Conservation (phyloP, 1,140 invertebrate species). For the Drosophila sucinea region DNA sequence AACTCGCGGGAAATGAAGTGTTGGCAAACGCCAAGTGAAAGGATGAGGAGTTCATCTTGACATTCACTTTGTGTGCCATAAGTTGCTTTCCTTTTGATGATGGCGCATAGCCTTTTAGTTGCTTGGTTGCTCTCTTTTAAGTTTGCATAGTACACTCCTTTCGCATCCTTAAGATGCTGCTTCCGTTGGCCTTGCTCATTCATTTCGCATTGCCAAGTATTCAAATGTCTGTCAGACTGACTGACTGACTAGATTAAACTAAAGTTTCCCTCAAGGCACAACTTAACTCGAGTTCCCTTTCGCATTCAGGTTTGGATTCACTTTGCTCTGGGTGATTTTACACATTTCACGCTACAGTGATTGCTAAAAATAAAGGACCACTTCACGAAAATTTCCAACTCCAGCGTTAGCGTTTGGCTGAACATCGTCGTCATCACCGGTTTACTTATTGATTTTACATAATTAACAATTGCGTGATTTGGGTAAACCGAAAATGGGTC, state of each 20-base stretch:
- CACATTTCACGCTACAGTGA: constrained; percentile 48
- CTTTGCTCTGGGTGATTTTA: constrained; percentile 5
- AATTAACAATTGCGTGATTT: constrained; percentile 58
- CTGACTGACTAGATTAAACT: constrained; percentile 46
- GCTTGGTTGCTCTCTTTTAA: constrained; percentile 28
- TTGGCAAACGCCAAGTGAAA: constrained; percentile 18
- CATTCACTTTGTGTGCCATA: constrained; percentile 7
- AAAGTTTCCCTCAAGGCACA: constrained; percentile 34
- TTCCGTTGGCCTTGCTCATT: constrained; percentile 9
- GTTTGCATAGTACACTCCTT: constrained; percentile 1
- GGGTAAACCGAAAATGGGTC: constrained; percentile 45
- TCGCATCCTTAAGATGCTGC: constrained; percentile 5
- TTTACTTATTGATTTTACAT: constrained; percentile 65
- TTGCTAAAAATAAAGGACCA: constrained; percentile 53
- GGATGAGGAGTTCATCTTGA: constrained; percentile 15
- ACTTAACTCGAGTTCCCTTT: neutral
- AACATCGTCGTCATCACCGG: constrained; percentile 2
- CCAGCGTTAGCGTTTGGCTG: constrained; percentile 18
- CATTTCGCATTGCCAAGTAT: constrained; percentile 9
- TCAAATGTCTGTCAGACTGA: constrained; percentile 21
- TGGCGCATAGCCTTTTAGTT: constrained; percentile 25
- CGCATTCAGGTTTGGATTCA: constrained; percentile 3
- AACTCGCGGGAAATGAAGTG: constrained; percentile 13
- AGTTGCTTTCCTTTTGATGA: constrained; percentile 9
- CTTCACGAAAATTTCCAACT: constrained; percentile 20